phyloP scores from a whole-genome alignment of 2,113 vertebrate species.

The Picathartes gymnocephalus region DNA sequence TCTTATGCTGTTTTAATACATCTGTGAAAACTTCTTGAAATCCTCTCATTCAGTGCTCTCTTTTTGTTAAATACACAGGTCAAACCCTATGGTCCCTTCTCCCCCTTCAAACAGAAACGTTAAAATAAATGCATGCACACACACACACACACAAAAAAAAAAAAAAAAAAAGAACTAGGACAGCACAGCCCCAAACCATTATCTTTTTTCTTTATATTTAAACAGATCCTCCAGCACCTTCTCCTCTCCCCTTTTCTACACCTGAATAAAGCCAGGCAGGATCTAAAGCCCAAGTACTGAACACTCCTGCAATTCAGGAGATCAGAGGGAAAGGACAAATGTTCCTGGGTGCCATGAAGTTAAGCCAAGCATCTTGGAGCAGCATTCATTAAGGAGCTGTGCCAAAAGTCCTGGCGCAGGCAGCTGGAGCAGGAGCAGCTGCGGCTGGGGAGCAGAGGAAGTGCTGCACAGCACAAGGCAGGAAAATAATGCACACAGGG shows the following conservation, averaged over 20 bases:
- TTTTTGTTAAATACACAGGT: constrained; percentile 21
- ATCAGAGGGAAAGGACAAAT: constrained; percentile 50
- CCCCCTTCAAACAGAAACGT: background rate
- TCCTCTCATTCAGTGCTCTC: background rate
- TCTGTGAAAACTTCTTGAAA: background rate
- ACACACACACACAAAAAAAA: no score
- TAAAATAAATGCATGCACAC: background rate
- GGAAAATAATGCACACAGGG: constrained; percentile 32
- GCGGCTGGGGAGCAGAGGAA: constrained; percentile 28
- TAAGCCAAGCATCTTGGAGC: constrained; percentile 7
- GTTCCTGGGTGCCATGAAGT: background rate
- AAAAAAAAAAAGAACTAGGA: background rate
- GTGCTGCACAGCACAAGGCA: background rate
- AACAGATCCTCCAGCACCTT: background rate
- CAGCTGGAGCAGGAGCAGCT: constrained; percentile 57
- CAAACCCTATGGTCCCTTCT: background rate
- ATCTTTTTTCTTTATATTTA: background rate
- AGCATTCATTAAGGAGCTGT: background rate
- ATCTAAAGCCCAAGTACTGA: constrained; percentile 1
- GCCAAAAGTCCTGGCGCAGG: background rate
- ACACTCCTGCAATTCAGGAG: background rate
- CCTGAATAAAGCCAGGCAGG: background rate
- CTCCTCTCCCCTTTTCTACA: background rate
- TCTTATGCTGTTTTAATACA: background rate
- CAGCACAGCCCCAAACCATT: background rate